Base-by-base conservation (phyloP, 2,888 invertebrate genomes). In the Apotomis betuletana region DNA sequence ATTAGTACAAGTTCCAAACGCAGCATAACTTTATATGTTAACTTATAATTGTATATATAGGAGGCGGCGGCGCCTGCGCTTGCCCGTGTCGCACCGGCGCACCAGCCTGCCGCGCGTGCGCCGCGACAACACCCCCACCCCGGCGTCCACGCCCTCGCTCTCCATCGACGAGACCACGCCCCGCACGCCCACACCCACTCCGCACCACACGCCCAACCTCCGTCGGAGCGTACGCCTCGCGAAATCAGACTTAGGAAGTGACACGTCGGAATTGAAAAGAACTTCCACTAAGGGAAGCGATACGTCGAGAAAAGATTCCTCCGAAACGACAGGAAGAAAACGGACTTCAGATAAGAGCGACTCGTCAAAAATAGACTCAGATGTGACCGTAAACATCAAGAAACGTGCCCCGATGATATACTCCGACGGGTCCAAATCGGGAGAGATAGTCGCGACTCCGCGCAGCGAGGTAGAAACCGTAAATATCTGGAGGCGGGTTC, bases 31-130 rank as follows among this genome's bases (percentile, higher is more conserved):
- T 46, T 6, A n/a, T 36, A 8, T 55, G 54, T 3, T 12, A 27
- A 27, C 27, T 27, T 27, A 27, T 27, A 27, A 27, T 27, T 27
- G 27, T 27, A 27, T 27, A 2, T 27, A 12, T 36, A 46, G 27
- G n/a, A 65, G 65, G n/a, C 65, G 65, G 12, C 62, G 54, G 6
- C 51, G 58, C 36, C 51, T 59, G 68, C 72, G 76, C 52, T 69
- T 72, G 63, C 38, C 71, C 5, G 70, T 71, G 58, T 12, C 15
- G 55, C 49, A 44, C 51, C 72, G 74, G 27, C 63, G 58, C 70
- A 44, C 55, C 61, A 55, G n/a, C 69, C 63, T 65, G 54, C 76
- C 71, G 57, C 73, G 69, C 67, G 70, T 71, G 73, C 70, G 62
- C 70, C 67, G 61, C 67, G 38, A 54, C 55, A 54, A 54, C 67